These are phyloP conservation scores for Blennius ocellaris DNA, from an alignment of 2,113 vertebrate genomes.

Conservation along the genomic window DNA sequence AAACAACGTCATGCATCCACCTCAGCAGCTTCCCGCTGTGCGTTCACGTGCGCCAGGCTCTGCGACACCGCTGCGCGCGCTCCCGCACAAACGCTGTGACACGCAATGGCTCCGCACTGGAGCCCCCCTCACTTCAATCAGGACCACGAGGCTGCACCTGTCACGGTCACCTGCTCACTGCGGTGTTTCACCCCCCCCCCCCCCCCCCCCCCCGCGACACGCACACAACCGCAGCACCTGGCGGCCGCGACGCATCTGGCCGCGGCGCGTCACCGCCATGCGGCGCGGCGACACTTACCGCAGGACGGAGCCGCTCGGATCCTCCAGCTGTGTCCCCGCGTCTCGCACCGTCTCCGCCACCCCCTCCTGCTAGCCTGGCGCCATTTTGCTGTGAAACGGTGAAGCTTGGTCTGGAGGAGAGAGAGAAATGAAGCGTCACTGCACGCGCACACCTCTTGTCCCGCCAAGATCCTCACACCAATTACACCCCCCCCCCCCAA, in stretches of 20 bases:
- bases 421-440: slow-evolving; percentile 19
- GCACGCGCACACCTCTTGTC: slow-evolving; percentile 15
- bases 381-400: slow-evolving; percentile 78
- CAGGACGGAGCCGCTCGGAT: slow-evolving; percentile 35
- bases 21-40: too few species aligned
- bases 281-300: slow-evolving; percentile 64
- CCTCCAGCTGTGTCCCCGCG: slow-evolving; percentile 54
- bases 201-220: background rate
- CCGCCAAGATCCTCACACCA: background rate
- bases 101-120: background rate
- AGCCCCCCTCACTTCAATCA: background rate
- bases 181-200: slow-evolving; percentile 18
- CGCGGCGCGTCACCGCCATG: background rate
- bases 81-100: background rate
- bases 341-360: slow-evolving; percentile 52
- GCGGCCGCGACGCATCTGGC: slow-evolving; percentile 11
- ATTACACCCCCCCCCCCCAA: background rate
- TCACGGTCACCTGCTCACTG: slow-evolving; percentile 5
- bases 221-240: slow-evolving; percentile 15
- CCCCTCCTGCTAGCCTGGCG: slow-evolving; percentile 68
- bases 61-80: slow-evolving; percentile 36
- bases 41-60: too few species aligned
- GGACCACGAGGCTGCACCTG: background rate
- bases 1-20: too few species aligned
- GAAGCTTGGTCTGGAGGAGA: slow-evolving; percentile 71